Conservation (phyloP, 2,888 invertebrate species). For the Ethmia dodecea region DNA sequence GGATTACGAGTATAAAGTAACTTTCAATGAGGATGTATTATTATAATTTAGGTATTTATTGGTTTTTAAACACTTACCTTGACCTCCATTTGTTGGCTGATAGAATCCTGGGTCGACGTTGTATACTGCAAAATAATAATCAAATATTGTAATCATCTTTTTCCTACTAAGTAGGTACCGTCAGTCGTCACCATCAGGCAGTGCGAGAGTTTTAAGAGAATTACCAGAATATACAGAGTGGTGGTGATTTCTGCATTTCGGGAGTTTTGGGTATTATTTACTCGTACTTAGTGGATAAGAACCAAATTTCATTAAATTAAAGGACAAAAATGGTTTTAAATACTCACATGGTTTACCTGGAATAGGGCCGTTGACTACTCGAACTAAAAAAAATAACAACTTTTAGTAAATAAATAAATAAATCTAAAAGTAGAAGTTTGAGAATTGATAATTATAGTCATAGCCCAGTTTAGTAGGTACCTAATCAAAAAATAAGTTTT, state of each 20-base stretch:
- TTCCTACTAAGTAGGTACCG: constrained; percentile 4
- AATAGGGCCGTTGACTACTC: too few relatives aligned
- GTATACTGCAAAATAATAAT: constrained; percentile 12
- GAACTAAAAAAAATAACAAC: too few relatives aligned
- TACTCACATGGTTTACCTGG: too few relatives aligned
- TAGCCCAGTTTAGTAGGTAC: too few relatives aligned
- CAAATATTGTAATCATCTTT: too few relatives aligned
- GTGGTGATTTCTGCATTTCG: neutral
- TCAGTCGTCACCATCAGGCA: neutral
- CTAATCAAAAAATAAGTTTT: too few relatives aligned
- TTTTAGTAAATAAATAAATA: too few relatives aligned
- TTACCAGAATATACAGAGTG: neutral
- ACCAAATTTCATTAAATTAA: too few relatives aligned
- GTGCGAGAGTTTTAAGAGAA: neutral
- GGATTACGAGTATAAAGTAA: too few relatives aligned
- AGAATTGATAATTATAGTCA: too few relatives aligned
- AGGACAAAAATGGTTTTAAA: too few relatives aligned
- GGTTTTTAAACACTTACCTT: constrained; percentile 1
- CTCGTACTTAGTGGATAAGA: neutral
- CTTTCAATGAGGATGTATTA: neutral
- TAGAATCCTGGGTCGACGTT: constrained; percentile 11
- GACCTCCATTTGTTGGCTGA: constrained; percentile 4
- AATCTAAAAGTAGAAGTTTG: too few relatives aligned
- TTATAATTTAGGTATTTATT: neutral
- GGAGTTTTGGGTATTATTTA: neutral